Percentiles rank a stretch among this genome's conserved stretches.
phyloP scores from a whole-genome alignment of 2,797 vertebrate genomes.

The Sus cebifrons region DNA sequence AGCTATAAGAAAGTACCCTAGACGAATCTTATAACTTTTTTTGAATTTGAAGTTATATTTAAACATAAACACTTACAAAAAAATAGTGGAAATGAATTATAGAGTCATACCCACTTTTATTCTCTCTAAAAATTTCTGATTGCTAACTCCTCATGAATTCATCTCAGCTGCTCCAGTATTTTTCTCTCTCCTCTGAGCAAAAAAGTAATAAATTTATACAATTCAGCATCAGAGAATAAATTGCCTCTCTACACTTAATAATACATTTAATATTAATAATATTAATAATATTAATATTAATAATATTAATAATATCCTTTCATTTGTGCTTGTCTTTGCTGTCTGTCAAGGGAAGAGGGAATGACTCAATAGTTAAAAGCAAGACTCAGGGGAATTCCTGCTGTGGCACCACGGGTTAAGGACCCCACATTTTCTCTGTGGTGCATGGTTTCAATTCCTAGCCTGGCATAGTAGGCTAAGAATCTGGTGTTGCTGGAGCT shows the following conservation, averaged over 20 bases:
- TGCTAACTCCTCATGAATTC: neutral
- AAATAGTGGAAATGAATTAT: neutral
- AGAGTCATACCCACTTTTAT: neutral
- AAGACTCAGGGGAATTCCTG: neutral
- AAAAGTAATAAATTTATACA: neutral
- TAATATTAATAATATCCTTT: neutral
- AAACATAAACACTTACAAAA: neutral
- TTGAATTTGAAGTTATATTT: neutral
- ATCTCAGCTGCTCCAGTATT: neutral
- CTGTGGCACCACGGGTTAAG: too few species aligned
- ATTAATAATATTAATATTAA: too few species aligned
- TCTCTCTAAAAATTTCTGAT: neutral
- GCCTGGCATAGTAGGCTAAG: too few species aligned
- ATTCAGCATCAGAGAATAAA: neutral
- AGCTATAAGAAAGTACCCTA: neutral
- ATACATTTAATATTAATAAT: too few species aligned
- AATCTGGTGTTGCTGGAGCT: too few species aligned
- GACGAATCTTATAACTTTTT: neutral
- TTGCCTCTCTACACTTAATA: neutral
- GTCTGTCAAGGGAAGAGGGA: neutral
- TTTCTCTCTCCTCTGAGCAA: neutral
- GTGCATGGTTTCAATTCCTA: too few species aligned
- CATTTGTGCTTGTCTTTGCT: neutral
- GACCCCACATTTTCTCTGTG: too few species aligned
- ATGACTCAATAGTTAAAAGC: neutral